A percentile compares a stretch with the other conserved stretches of the same genome.
Conservation (phyloP, 1,140 invertebrate species). For the Acyrthosiphon pisum region DNA sequence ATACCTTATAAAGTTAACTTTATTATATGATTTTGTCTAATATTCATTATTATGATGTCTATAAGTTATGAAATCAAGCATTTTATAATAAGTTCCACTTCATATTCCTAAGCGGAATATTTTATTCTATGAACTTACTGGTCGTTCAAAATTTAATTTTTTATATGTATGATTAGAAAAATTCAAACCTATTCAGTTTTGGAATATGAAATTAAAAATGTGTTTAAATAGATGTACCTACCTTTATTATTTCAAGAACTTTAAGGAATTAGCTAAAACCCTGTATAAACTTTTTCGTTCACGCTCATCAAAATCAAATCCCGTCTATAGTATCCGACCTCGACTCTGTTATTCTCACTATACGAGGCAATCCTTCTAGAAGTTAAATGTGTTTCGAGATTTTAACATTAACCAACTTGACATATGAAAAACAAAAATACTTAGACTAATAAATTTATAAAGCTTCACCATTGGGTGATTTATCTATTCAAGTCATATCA, state of each 20-base stretch:
- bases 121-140: not conserved
- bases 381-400: not conserved
- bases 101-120: not conserved
- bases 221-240: not conserved
- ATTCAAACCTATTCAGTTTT: not conserved
- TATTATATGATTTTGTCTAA: not conserved
- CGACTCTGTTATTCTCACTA: not conserved
- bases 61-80: not conserved
- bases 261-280: too few species aligned
- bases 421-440: not conserved
- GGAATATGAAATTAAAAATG: not conserved
- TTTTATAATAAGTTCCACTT: not conserved
- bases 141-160: too few species aligned
- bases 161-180: not conserved
- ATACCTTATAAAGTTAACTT: not conserved
- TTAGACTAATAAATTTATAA: not conserved
- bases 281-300: not conserved
- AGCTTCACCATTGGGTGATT: too few species aligned
- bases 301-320: not conserved
- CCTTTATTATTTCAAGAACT: not conserved
- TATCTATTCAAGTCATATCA: too few species aligned
- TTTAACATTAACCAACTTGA: not conserved
- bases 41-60: not conserved
- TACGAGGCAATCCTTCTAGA: not conserved
- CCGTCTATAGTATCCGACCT: not conserved